These are phyloP conservation scores for Meles meles DNA, from an alignment of 2,113 vertebrate genomes.

Conservation along the genomic window DNA sequence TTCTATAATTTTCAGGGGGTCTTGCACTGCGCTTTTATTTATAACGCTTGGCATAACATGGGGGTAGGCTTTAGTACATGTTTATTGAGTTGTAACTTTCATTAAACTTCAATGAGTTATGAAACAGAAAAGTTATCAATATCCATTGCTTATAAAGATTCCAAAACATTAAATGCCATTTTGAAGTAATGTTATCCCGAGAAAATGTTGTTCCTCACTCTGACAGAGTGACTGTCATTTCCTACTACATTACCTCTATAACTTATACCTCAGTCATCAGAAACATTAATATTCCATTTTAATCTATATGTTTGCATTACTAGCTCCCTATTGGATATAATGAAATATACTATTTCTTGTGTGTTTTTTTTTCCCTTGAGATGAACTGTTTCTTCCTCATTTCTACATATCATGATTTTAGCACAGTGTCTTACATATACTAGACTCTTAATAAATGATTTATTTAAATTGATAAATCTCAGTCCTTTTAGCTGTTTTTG, in stretches of 20 bases:
- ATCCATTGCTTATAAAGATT: neutral
- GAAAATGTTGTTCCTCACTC: neutral
- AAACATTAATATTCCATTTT: neutral
- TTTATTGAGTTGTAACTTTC: neutral
- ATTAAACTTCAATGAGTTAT: neutral
- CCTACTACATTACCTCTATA: neutral
- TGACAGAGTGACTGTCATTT: neutral
- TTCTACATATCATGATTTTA: neutral
- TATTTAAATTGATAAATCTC: neutral
- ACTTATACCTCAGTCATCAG: neutral
- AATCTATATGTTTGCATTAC: neutral
- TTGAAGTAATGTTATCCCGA: neutral
- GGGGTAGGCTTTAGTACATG: neutral
- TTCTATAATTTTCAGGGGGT: neutral
- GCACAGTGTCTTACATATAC: neutral
- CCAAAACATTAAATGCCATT: neutral
- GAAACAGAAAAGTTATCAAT: neutral
- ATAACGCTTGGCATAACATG: neutral
- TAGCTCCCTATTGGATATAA: neutral
- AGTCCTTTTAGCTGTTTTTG: neutral
- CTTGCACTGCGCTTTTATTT: neutral
- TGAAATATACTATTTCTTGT: neutral
- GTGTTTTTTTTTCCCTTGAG: neutral
- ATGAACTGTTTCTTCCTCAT: neutral
- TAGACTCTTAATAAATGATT: neutral